Percentiles rank a stretch among this genome's conserved stretches.
Evolutionary conservation across 2,888 invertebrate species (phyloP).

Genomic region (Drosophila nigritarsus): DNA sequence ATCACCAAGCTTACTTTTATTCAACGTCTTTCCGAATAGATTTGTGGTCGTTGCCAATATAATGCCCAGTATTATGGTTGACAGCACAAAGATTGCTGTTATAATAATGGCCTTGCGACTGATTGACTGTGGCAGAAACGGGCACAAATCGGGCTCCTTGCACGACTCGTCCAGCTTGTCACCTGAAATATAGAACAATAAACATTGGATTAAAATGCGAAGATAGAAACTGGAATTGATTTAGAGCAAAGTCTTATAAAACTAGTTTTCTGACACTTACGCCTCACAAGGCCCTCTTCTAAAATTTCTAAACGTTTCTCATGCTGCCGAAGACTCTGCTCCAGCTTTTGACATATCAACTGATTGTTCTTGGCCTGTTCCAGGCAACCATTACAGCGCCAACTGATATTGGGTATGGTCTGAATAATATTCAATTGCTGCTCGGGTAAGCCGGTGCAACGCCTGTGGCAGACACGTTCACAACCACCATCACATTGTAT

Average conservation of each 20-base stretch:
- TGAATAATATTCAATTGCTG: conserved; percentile 38
- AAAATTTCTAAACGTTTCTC: conserved; percentile 62
- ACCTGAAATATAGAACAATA: conserved; percentile 26
- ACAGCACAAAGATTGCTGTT: conserved; percentile 58
- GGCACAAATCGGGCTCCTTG: conserved; percentile 52
- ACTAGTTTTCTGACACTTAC: conserved; percentile 33
- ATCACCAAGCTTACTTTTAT: conserved; percentile 84
- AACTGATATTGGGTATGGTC: conserved; percentile 36
- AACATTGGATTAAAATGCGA: not conserved
- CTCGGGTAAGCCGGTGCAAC: conserved; percentile 33
- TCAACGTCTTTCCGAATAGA: conserved; percentile 64
- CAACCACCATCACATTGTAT: conserved; percentile 51
- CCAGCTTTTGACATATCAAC: conserved; percentile 33
- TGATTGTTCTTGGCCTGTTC: not conserved
- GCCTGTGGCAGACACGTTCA: conserved; percentile 37
- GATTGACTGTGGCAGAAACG: conserved; percentile 60
- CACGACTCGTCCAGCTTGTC: conserved; percentile 49
- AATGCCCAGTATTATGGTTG: conserved; percentile 66
- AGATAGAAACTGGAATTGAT: not conserved
- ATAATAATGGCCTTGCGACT: conserved; percentile 64
- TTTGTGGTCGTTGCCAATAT: conserved; percentile 67
- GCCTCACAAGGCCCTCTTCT: conserved; percentile 31
- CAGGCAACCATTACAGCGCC: conserved; percentile 56
- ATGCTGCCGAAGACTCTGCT: conserved; percentile 49
- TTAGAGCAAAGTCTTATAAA: not conserved